Evolutionary conservation across 2,113 vertebrate genomes (phyloP), one percentile per base, ranked within the genome.

Genomic region (Indicator indicator): DNA sequence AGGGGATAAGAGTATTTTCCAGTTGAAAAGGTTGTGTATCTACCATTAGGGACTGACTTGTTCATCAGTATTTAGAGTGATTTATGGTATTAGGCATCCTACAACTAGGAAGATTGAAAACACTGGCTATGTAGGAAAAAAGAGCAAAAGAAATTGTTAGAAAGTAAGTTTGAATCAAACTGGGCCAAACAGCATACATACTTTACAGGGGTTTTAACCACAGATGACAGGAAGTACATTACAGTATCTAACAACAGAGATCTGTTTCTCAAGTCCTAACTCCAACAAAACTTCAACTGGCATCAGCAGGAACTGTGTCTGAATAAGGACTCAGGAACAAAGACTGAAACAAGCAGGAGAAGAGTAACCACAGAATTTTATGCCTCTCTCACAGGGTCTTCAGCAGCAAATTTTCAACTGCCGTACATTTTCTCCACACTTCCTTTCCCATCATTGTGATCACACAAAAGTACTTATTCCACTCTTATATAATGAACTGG

Each of bases 391-490:
- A 62, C n/a, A 42, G 23, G 5, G 21, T 84, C 70, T 88, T 94
- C 76, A 88, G 62, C 54, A 91, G 69, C 76, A 91, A 69, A 91
- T 33, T 72, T 83, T 84, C 67, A 94, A 46, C 27, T n/a, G 73
- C n/a, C 30, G 69, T 72, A 40, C 69, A 68, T 83, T 86, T 93
- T 86, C 50, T 56, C 54, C 59, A 32, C 33, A 59, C 68, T 88
- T 95, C 91, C 80, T 95, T 91, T 95, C 88, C 93, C 86, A 90
- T 65, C 83, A 84, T 58, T 93, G 77, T 82, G 86, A 92, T 88
- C 50, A 70, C 28, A 17, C 54, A 26, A 32, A 92, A 95, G 55
- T 32, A 62, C 80, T 95, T 86, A 74, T 59, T 86, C 44, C 71
- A 75, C 67, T 42, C 21, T 15, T 86, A 81, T 7, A 68, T 91